Base-by-base conservation (phyloP, 1,140 invertebrate genomes). In the Macrocentrus cingulum region DNA sequence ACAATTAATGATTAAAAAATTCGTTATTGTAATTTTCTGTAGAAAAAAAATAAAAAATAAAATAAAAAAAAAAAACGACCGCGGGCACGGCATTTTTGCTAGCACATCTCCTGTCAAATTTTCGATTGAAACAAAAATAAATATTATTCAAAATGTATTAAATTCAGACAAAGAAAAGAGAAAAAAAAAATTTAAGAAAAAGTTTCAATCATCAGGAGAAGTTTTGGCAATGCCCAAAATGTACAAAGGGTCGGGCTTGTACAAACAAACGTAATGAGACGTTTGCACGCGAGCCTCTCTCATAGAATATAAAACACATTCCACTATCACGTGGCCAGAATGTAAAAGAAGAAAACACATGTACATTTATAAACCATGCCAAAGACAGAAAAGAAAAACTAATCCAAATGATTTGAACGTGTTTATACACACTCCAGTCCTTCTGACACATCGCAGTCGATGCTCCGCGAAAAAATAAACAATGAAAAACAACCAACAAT, bases 321-420 rank as follows among this genome's bases (percentile, higher is more conserved):
- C 72, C 71, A 72, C 63, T 68, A 61, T 55, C 61, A 69, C 57
- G 63, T 70, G 70, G 65, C 63, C 44, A 65, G 49, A 57, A 39
- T 37, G 52, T 54, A 56, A 18, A 52, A 42, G 11, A 6, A 54
- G 11, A 22, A 15, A 51, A 52, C 9, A 32, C 36, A 45, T 52
- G 54, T 37, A 29, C 37, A 69, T 70, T 66, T 61, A 63, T 58
- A 61, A 66, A 67, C 18, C 42, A 74, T 69, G 68, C 68, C 69
- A 73, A 72, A 70, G 60, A 66, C 54, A 7, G 34, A 16, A 36
- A 37, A n/a, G 6, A 34, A 50, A 18, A 29, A 29, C 25, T n/a
- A n/a, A n/a, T n/a, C 25, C 13, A 56, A 22, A 46, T n/a, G 39
- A 20, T 37, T 68, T 53, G 56, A 66, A 69, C 59, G 62, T 54